Evolutionary conservation across 2,888 invertebrate species (phyloP).

Genomic region (Matsumyia berberina): DNA sequence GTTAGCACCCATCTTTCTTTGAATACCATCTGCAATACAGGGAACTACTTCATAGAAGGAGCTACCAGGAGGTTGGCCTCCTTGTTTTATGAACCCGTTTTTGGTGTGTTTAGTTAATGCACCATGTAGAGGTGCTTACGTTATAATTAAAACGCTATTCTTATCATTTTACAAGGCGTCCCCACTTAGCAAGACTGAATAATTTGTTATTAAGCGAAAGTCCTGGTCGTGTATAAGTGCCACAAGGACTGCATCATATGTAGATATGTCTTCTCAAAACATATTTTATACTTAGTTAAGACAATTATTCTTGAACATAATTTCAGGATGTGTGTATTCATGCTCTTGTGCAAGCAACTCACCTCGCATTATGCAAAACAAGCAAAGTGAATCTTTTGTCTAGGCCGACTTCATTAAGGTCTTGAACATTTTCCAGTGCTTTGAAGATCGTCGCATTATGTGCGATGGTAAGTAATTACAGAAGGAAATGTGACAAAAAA

Average conservation of each 20-base stretch:
- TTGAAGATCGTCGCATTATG: constrained; percentile 13
- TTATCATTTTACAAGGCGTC: constrained; percentile 73
- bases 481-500: neutral
- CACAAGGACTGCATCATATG: constrained; percentile 65
- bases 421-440: constrained; percentile 37
- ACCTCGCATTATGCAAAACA: constrained; percentile 48
- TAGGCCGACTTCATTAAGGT: constrained; percentile 55
- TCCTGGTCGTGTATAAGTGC: constrained; percentile 64
- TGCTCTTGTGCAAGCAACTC: constrained; percentile 47
- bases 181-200: constrained; percentile 71
- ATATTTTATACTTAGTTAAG: constrained; percentile 70
- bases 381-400: constrained; percentile 65
- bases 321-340: constrained; percentile 71
- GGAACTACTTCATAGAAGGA: constrained; percentile 74
- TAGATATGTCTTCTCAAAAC: constrained; percentile 69
- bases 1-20: constrained; percentile 75
- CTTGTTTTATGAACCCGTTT: constrained; percentile 75
- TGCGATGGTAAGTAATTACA: constrained; percentile 38
- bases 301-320: constrained; percentile 74
- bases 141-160: constrained; percentile 76
- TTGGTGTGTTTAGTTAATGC: constrained; percentile 76
- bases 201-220: constrained; percentile 73
- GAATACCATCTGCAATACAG: constrained; percentile 70
- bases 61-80: constrained; percentile 69
- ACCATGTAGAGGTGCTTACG: constrained; percentile 75